Evolutionary conservation across 2,797 vertebrate genomes (phyloP), one percentile per base, ranked within the genome.

Genomic region (Lithobates pipiens): DNA sequence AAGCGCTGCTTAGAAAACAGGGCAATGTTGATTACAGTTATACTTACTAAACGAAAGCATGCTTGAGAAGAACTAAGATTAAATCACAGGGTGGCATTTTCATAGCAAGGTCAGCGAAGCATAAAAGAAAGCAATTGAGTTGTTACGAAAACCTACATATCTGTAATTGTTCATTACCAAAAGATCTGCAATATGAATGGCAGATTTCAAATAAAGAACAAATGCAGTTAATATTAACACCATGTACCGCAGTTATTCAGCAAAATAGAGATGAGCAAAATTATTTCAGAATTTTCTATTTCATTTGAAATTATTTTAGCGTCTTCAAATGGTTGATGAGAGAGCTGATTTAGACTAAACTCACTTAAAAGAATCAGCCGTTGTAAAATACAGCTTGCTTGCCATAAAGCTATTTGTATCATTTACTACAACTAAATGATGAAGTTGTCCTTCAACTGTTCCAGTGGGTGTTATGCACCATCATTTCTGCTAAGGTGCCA

Each of bases 81-180:
- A 76, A 68, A 36, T 50, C 44, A 65, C 42, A 44, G 57, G 42
- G 39, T 75, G 54, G 57, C 80, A 75, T 76, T 75, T 67, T 50
- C 61, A 75, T 67, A 75, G 39, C 72, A 83, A 36, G 72, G 72
- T 50, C 81, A 68, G 81, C 65, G 27, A 76, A 83, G 81, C 81
- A 83, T 68, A 54, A 83, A 67, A 74, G 72, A 50, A 76, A 76
- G 42, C 81, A 83, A 83, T 46, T 83, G 72, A 68, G 61, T 72
- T 73, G 80, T 82, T 82, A 82, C 72, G 61, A 65, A 74, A 42
- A 39, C 69, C 72, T 73, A 74, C 69, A 63, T 83, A 61, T 76
- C 72, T 68, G 39, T 83, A 76, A 68, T 76, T 74, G 54, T 74
- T 82, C 80, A 82, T 82, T 75, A 83, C 71, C 46, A n/a, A n/a